phyloP scores from a whole-genome alignment of 2,797 vertebrate species.

The Anisognathus igniventris region DNA sequence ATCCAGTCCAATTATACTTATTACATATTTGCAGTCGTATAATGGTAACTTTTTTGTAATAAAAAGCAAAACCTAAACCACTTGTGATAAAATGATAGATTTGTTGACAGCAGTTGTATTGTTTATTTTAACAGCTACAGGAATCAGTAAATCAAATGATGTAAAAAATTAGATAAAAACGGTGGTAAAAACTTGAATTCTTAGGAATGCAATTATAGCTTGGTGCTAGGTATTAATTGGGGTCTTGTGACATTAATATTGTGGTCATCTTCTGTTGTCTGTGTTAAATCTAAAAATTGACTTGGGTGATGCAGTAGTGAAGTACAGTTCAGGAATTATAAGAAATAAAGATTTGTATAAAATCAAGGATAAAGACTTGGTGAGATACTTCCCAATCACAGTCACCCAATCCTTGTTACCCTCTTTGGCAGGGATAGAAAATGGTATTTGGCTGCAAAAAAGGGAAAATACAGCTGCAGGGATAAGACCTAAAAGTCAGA shows the following conservation, averaged over 20 bases:
- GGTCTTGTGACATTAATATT: neutral
- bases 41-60: neutral
- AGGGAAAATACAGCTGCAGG: neutral
- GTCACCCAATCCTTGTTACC: neutral
- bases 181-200: neutral
- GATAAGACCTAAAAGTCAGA: neutral
- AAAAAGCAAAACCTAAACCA: neutral
- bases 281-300: slow-evolving; percentile 26
- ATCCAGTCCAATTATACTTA: neutral
- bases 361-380: neutral
- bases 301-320: slow-evolving; percentile 9
- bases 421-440: neutral
- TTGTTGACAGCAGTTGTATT: neutral
- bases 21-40: neutral
- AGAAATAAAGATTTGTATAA: slow-evolving; percentile 29
- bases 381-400: neutral
- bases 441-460: neutral
- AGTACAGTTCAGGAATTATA: slow-evolving; percentile 17
- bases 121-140: neutral
- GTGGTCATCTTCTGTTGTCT: neutral
- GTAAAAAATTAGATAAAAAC: neutral
- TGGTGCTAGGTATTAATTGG: neutral
- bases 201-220: neutral
- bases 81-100: neutral
- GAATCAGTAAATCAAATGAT: neutral